These are phyloP conservation scores for Lepidochrysops patricia DNA, from an alignment of 2,888 invertebrate species.

Conservation along the genomic window DNA sequence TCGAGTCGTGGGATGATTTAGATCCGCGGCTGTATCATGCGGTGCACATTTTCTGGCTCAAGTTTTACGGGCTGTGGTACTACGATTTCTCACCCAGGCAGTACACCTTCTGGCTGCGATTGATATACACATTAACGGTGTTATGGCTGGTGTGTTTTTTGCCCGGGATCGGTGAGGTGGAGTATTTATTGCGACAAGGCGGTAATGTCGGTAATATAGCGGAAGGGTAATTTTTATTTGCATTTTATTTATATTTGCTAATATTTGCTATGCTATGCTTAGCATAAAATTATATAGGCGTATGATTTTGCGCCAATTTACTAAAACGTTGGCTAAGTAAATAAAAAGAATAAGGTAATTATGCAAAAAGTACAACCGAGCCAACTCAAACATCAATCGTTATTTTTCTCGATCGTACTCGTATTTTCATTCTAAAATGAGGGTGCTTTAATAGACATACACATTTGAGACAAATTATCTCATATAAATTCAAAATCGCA, in stretches of 20 bases:
- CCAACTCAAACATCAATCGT: too few relatives aligned
- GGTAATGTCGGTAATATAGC: conserved; percentile 77
- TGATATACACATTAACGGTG: conserved; percentile 47
- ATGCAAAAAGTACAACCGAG: not conserved
- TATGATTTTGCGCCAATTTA: too few relatives aligned
- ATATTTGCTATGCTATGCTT: too few relatives aligned
- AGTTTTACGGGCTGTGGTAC: conserved; percentile 69
- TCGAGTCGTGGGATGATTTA: conserved; percentile 54
- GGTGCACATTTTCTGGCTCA: conserved; percentile 67
- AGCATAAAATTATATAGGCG: too few relatives aligned
- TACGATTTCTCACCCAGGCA: conserved; percentile 42
- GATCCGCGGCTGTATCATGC: conserved; percentile 58
- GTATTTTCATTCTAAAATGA: not conserved
- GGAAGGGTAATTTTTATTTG: conserved; percentile 47
- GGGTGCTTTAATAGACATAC: not conserved
- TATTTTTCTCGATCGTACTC: too few relatives aligned
- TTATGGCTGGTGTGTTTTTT: conserved; percentile 65
- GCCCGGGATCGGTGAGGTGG: conserved; percentile 75
- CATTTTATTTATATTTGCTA: conserved; percentile 9
- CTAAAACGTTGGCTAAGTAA: too few relatives aligned
- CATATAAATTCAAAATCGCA: not conserved
- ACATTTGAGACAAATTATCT: not conserved
- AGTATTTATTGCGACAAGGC: conserved; percentile 79
- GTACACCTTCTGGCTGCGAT: conserved; percentile 49
- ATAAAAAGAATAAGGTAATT: too few relatives aligned